Evolutionary conservation across 2,113 vertebrate genomes (phyloP), one percentile per base, ranked within the genome.

Genomic region (Cyanistes caeruleus): DNA sequence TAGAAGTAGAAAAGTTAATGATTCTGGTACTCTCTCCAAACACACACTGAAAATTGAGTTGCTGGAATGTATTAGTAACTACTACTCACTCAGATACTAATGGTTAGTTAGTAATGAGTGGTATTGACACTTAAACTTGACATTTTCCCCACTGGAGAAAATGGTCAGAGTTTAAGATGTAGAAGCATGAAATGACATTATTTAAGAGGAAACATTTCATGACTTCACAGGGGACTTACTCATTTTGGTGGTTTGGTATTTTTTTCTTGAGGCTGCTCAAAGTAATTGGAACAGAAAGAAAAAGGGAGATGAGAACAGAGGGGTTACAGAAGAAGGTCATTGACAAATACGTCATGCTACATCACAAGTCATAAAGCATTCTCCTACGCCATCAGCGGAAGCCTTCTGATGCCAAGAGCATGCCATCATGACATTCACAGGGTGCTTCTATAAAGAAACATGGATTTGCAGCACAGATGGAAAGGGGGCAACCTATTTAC

Each of bases 251-350:
- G 97, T 98, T 98, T 98, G 99, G 98, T 97, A 99, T 98, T 99
- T 99, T 99, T 99, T 99, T 99, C 99, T 99, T 99, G 99, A 99
- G 99, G 99, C 99, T 99, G 99, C 98, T 99, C 99, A 98, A 98
- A 98, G 97, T 98, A 98, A 98, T 99, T 99, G 98, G 98, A 98
- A 99, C 97, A 99, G 97, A 98, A 98, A 98, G 98, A 98, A 97
- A 98, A 97, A 98, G 97, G 97, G 97, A 98, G 98, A 96, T 98
- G 97, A 98, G 97, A 98, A 98, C 97, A 97, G 94, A 98, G 95
- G 97, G 96, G 84, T 98, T 97, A 98, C 86, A 97, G 97, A 98
- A 97, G 97, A 97, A 91, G 95, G 96, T 97, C 95, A 98, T 46
- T 41, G 90, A 97, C 79, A 87, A 96, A 77, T 95, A 98, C 5